Evolutionary conservation across 1,140 invertebrate genomes (phyloP), one percentile per base, ranked within the genome.

Genomic region (Drosophila nebulosa): DNA sequence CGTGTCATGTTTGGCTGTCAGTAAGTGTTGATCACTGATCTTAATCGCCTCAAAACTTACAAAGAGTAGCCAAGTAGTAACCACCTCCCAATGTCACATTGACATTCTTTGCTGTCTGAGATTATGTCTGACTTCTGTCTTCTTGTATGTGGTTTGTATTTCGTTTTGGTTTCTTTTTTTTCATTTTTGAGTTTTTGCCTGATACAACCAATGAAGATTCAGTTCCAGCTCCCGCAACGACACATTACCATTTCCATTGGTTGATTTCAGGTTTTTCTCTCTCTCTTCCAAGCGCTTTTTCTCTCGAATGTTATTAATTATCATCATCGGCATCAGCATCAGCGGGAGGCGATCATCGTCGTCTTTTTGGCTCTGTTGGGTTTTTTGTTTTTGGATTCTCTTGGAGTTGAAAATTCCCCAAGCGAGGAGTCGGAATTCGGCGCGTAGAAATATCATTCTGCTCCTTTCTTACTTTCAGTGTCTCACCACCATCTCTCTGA

Each of bases 361-460:
- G 50, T 66, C 32, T 51, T 64, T 27, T 62, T 61, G 63, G 50
- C 52, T 30, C 65, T 35, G 7, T 70, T 46, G 22, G 57, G 10
- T 14, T 10, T 42, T 18, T 18, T 18, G 18, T 24, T 24, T 42
- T 68, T 66, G 32, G 50, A 42, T 75, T 9, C 39, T 46, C n/a
- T 46, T 46, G 39, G 39, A 46, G 39, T 46, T 42, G 36, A 14
- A 14, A 85, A 86, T 88, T 86, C 88, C 83, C 83, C 78, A 50
- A 79, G 71, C 70, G 77, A 69, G 57, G 55, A 78, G 64, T 89
- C 32, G 71, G 74, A 62, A 68, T 78, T 80, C 65, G 65, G 55
- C 64, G 69, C 74, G 74, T 77, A 77, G 79, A 81, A 86, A 86
- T 86, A 86, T 86, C 83, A 88, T 88, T 86, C 88, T 83, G 71